These are phyloP conservation scores for Elachura formosa DNA, from an alignment of 2,113 vertebrate genomes.

Conservation along the genomic window DNA sequence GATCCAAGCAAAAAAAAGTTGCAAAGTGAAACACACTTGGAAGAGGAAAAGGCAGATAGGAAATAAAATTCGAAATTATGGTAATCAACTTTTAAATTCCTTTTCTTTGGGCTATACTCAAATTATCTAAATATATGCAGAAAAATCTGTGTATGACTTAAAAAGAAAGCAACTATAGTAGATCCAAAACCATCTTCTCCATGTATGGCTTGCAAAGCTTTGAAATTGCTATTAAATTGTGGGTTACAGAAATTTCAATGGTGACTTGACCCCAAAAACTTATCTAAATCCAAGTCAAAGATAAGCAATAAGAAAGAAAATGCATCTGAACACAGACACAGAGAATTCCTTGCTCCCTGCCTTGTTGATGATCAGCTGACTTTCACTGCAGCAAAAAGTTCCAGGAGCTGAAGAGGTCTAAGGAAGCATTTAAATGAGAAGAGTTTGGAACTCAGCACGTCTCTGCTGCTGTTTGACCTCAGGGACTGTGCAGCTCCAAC, in stretches of 20 bases:
- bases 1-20: background rate
- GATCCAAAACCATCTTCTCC: background rate
- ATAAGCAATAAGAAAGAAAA: background rate
- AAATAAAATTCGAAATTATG: background rate
- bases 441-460: background rate
- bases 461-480: conserved; percentile 15
- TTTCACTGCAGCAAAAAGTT: background rate
- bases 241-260: background rate
- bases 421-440: background rate
- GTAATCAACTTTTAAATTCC: background rate
- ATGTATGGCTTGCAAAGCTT: background rate
- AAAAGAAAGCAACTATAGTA: background rate
- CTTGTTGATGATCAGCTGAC: background rate
- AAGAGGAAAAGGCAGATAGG: background rate
- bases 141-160: background rate
- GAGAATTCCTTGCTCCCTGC: background rate
- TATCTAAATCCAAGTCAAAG: background rate
- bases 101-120: background rate
- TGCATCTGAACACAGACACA: background rate
- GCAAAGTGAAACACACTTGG: background rate
- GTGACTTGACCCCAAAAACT: background rate
- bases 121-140: background rate
- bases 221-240: background rate
- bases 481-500: background rate
- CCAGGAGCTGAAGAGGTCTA: background rate